Evolutionary conservation across 1,140 invertebrate genomes (phyloP).

Genomic region (Panagrolaimus sp.): DNA sequence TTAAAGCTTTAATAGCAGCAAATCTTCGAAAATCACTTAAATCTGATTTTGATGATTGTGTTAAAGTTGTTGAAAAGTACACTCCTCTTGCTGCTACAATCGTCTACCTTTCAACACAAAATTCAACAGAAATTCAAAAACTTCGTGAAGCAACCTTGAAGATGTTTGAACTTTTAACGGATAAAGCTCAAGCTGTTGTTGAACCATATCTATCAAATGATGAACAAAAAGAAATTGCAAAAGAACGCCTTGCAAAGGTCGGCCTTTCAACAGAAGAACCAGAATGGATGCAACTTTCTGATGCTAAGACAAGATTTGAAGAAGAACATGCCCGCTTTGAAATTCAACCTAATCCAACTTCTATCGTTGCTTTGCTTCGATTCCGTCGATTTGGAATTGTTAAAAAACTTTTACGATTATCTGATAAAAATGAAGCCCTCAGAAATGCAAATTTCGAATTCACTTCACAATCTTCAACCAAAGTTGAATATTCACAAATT

Average conservation of each 20-base stretch:
- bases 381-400: neutral
- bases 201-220: constrained; percentile 1
- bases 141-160: neutral
- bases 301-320: neutral
- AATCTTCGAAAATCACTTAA: neutral
- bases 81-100: neutral
- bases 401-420: neutral
- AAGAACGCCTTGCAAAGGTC: neutral
- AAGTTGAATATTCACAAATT: neutral
- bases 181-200: neutral
- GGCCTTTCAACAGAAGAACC: neutral
- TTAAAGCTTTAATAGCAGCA: neutral
- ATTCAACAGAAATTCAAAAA: neutral
- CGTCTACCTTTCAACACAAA: neutral
- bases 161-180: neutral
- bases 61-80: neutral
- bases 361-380: neutral
- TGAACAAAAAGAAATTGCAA: neutral
- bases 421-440: neutral
- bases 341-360: neutral
- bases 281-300: neutral
- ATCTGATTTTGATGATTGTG: constrained; percentile 3
- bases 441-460: neutral
- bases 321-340: neutral
- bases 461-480: constrained; percentile 1